Conservation (phyloP, 2,797 vertebrate genomes). For the Sciaenops ocellatus region DNA sequence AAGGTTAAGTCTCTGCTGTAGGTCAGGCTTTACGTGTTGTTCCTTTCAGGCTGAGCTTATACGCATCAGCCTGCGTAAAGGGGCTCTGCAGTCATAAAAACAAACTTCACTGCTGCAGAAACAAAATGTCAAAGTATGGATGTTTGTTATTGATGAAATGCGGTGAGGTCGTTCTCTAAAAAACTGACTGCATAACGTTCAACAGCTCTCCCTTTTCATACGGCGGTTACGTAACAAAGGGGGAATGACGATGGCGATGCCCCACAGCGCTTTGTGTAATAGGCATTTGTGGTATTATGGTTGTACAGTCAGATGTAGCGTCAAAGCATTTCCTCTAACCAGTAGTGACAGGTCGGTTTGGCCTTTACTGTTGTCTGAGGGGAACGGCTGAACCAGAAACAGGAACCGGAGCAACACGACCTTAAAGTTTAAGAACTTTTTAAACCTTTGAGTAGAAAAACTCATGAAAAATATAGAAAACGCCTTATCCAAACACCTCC, state of each 20-base stretch:
- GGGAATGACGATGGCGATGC: neutral
- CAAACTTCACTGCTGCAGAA: constrained; percentile 21
- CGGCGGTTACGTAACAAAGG: constrained; percentile 24
- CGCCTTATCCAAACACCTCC: neutral
- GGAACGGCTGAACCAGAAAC: neutral
- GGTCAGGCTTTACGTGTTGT: constrained; percentile 36
- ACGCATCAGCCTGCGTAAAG: neutral
- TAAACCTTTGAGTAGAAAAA: neutral
- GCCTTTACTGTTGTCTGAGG: constrained; percentile 9
- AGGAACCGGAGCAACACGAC: neutral
- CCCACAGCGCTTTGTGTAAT: constrained; percentile 2
- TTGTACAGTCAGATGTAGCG: constrained; percentile 25
- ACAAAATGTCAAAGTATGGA: constrained; percentile 20
- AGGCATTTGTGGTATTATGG: neutral
- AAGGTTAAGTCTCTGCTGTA: constrained; percentile 43
- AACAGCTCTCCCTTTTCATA: neutral
- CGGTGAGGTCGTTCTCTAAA: neutral
- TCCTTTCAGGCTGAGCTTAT: constrained; percentile 22
- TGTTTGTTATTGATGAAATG: constrained; percentile 26
- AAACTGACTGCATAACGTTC: neutral
- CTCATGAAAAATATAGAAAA: neutral
- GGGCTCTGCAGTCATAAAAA: constrained; percentile 13
- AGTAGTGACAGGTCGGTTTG: constrained; percentile 31
- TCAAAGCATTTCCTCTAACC: constrained; percentile 42
- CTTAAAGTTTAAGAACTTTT: constrained; percentile 1